Conservation (phyloP, 2,113 vertebrate genomes). For the Verasper variegatus region DNA sequence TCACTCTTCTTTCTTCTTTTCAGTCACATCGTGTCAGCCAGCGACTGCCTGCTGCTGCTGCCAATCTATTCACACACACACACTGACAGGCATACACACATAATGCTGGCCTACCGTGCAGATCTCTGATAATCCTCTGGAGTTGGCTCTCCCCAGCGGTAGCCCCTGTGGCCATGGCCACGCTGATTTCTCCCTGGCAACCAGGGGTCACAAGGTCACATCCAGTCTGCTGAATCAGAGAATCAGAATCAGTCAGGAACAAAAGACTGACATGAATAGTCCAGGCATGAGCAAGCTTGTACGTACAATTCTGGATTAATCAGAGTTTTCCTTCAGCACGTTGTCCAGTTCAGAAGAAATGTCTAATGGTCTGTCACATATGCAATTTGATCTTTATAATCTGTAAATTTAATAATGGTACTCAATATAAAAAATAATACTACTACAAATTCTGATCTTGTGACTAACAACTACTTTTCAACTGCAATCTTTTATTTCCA, state of each 20-base stretch:
- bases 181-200: constrained; percentile 64
- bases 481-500: no score
- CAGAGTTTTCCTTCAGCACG: background rate
- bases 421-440: no score
- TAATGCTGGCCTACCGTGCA: constrained; percentile 86
- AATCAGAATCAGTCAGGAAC: constrained; percentile 62
- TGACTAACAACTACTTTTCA: no score
- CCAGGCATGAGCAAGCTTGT: background rate
- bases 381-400: background rate
- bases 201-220: constrained; percentile 74
- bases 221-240: constrained; percentile 77
- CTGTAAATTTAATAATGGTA: no score
- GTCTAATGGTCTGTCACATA: background rate
- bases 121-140: constrained; percentile 93
- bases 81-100: constrained; percentile 36
- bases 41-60: constrained; percentile 1
- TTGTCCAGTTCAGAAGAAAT: no score
- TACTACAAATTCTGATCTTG: no score
- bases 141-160: constrained; percentile 88
- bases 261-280: constrained; percentile 44
- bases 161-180: constrained; percentile 85
- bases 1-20: constrained; percentile 23
- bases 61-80: constrained; percentile 39
- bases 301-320: background rate
- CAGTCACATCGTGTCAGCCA: constrained; percentile 37